Evolutionary conservation across 2,888 invertebrate genomes (phyloP), one percentile per base, ranked within the genome.

Genomic region (Eilema depressum): DNA sequence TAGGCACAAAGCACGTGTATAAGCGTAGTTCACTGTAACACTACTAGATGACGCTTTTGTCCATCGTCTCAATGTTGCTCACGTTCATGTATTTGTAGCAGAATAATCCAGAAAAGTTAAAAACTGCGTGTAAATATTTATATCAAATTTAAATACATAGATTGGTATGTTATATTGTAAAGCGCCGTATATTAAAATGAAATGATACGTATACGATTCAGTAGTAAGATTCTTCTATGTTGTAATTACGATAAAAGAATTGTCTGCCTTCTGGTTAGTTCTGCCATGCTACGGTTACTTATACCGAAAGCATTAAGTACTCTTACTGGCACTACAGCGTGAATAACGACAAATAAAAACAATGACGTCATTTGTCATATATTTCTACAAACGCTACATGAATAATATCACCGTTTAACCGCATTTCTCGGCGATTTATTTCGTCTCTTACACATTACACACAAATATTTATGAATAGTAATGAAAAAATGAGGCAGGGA

Each of bases 351-450:
- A 57, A n/a, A 37, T 57, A 30, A 63, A 47, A 66, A 56, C 63
- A 30, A 47, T 47, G 47, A 53, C 61, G 53, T 53, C 47, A 61
- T 53, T 41, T 30, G 33, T 68, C 17, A 33, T 71, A 69, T 68
- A 66, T 17, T n/a, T 78, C 72, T 69, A 69, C 69, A 53, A 65
- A 64, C 77, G 23, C 68, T 68, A 69, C 64, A 30, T 61, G 47
- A 57, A 33, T 62, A 25, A 47, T 41, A 28, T 65, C 23, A 62
- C 56, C 47, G 26, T 3, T 62, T 41, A 17, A 69, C 28, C 70
- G 62, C 70, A 63, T 28, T 62, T 7, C 2, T 20, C 10, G 20
- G 57, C 66, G 66, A 63, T 66, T 57, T 66, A 26, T 0, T 23
- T 25, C 20, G 5, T 64, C 23, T 41, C 53, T 63, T 20, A n/a